These are phyloP conservation scores for Atlantisia rogersi DNA, from an alignment of 2,113 vertebrate genomes.

Conservation along the genomic window DNA sequence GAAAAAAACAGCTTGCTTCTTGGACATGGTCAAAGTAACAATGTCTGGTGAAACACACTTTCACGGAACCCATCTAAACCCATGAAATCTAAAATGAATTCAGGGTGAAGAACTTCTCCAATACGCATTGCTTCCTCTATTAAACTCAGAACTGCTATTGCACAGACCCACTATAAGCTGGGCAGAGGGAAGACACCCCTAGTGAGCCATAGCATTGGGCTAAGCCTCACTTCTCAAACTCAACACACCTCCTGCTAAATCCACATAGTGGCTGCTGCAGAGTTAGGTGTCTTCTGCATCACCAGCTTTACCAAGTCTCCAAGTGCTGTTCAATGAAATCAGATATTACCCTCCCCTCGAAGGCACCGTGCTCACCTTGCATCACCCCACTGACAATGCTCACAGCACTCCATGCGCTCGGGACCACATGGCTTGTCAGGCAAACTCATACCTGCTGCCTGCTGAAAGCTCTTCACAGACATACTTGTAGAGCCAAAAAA, in stretches of 20 bases:
- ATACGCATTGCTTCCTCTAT: not conserved
- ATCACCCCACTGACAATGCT: not conserved
- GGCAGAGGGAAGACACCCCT: not conserved
- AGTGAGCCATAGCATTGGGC: not conserved
- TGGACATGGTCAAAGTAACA: not conserved
- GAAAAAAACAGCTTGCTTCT: not conserved
- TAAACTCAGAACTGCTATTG: not conserved
- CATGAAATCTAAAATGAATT: not conserved
- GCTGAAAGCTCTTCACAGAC: not conserved
- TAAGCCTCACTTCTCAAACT: not conserved
- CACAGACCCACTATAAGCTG: not conserved
- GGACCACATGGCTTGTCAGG: not conserved
- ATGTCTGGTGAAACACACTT: not conserved
- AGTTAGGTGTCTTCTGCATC: not conserved
- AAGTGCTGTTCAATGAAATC: not conserved
- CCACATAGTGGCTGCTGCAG: not conserved
- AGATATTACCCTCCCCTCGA: accelerated
- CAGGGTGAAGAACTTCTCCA: not conserved
- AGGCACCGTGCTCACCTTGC: not conserved
- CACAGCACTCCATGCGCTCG: not conserved
- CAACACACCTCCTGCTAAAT: not conserved
- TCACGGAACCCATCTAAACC: not conserved
- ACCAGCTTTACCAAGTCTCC: not conserved
- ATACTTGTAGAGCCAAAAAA: not conserved
- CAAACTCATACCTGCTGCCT: not conserved